Base-by-base conservation (phyloP, 1,140 invertebrate genomes). In the Microplitis demolitor region DNA sequence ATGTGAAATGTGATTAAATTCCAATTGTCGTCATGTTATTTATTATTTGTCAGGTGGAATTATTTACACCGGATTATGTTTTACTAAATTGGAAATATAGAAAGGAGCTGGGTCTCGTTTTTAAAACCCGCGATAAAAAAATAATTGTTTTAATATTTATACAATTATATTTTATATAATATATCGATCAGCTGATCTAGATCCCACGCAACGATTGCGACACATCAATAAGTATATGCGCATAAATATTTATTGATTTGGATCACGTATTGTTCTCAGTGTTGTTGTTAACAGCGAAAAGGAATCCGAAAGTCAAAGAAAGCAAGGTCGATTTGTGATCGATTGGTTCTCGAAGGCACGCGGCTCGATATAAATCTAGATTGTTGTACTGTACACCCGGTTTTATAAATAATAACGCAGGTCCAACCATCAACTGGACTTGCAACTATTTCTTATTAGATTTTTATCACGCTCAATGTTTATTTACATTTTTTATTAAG, bases 251-350 rank as follows among this genome's bases (percentile, higher is more conserved):
- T 68, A 34, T 68, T 39, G 13, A 14, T 60, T 64, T 64, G 3
- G 33, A 24, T 13, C 11, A 34, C 35, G 33, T 24, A 24, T 24
- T 24, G 24, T 24, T 24, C 24, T 24, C 24, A 24, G 24, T 24
- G 1, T 24, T 24, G 24, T 24, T 24, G 24, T 24, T 45, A n/a
- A n/a, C n/a, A 35, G 24, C 13, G n/a, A n/a, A 24, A 68, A 58
- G 63, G 70, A 72, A 72, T 72, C 31, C 54, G 51, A 54, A 66
- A 72, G 62, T 64, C 53, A 39, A 72, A 60, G 70, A 72, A 72
- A 72, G 70, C 70, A 72, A 72, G 70, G 70, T 72, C 70, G 62
- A 66, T 37, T 71, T 64, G 69, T 71, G 69, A 71, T 53, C 51
- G 50, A 71, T 71, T 24, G 61, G 63, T 53, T 51, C 70, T 63